Evolutionary conservation across 2,113 vertebrate species (phyloP), one percentile per base, ranked within the genome.

Genomic region (Agapornis roseicollis): DNA sequence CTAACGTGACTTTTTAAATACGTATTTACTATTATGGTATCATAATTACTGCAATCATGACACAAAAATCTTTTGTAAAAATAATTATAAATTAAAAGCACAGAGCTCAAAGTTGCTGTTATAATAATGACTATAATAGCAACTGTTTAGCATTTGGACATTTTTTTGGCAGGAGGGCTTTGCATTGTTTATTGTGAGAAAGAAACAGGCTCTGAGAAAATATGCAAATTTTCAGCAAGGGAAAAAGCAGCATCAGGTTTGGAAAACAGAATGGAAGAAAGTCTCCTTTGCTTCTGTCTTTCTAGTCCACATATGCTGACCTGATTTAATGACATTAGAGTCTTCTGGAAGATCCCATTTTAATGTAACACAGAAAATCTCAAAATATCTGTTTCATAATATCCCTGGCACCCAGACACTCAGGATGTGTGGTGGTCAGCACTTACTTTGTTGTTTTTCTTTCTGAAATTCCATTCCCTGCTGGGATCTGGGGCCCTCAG

Each of bases 101-200:
- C 28, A 50, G 77, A 94, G 81, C 93, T 97, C 94, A 93, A 97
- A 97, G 93, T 98, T 98, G 95, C 93, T 97, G 90, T 95, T 97
- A 96, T 94, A 97, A 96, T 97, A 97, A 97, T 85, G 93, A 97
- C 95, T 97, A 94, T 98, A 98, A 97, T 96, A 97, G 97, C 88
- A 97, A 98, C 98, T 97, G 93, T 96, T 98, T 97, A 95, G 39
- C 97, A 90, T 98, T 98, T 94, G 96, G 97, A 98, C 97, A 97
- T 95, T 98, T 98, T 97, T 98, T 98, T 98, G 98, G 98, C 98
- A 98, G 95, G 90, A 95, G 55, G 47, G 91, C 93, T 94, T 92
- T 91, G 95, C 91, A 98, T 98, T 98, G 98, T 98, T 98, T 98
- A 98, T 98, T 98, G 98, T 98, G 94, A 97, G 94, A 97, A 97